Base-by-base conservation (phyloP, 2,797 vertebrate genomes). In the Lutra lutra region DNA sequence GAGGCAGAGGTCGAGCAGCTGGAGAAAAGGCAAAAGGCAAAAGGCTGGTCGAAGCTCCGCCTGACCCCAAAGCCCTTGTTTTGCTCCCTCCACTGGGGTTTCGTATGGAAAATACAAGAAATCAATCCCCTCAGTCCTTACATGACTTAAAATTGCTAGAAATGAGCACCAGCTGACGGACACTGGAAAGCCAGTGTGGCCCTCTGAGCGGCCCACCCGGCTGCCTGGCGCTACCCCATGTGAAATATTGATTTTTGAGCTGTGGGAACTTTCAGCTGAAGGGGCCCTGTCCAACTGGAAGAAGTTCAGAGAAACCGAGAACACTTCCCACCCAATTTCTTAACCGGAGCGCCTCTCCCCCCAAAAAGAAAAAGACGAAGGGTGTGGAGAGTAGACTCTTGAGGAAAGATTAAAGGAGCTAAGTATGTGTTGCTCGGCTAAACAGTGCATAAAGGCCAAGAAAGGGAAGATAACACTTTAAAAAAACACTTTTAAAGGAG, bases 271-370 rank as follows among this genome's bases (percentile, higher is more conserved):
- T 88, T 27, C 58, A 60, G 73, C 27, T 58, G 85, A 56, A 97
- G 84, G 29, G 32, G 90, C 23, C 48, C 80, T 73, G 32, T 86
- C 93, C 94, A 91, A 68, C 46, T 96, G 95, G 93, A 96, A 95
- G 51, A 60, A 66, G 86, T 92, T 97, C 95, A 97, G 79, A 97
- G 75, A 83, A 96, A 91, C 4, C 32, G 17, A 13, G 84, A 92
- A 82, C 54, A 77, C 60, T 43, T 79, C 70, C 86, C 86, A 86
- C 54, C 86, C 91, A 66, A 43, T 43, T 89, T 58, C 83, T 66
- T 79, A 94, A 86, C 78, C n/a, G 46, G 14, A 18, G 29, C 7
- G 48, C 25, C 58, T 17, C 18, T 18, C 54, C 40, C 5, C 7
- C 7, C 25, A 27, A 83, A 86, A 79, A 66, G 40, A 43, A 64